These are phyloP conservation scores for Amphipoea oculea DNA, from an alignment of 2,888 invertebrate genomes.

Conservation along the genomic window DNA sequence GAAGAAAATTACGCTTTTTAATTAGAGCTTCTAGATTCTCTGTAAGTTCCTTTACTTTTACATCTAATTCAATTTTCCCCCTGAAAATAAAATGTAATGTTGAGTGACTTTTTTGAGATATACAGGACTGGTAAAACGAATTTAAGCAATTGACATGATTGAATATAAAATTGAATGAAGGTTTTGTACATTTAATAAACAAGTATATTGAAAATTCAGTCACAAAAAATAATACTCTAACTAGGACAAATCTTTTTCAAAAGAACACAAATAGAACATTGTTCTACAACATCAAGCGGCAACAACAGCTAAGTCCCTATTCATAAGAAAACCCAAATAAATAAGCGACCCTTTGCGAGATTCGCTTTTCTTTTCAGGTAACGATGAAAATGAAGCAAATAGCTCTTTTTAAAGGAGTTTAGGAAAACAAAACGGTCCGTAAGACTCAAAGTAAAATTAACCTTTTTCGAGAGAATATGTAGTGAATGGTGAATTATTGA, in stretches of 20 bases:
- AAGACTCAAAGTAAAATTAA: not conserved
- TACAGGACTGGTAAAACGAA: not conserved
- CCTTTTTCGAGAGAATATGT: not conserved
- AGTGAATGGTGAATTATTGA: not conserved
- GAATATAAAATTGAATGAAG: not conserved
- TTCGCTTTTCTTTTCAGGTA: conserved; percentile 25
- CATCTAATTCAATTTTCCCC: conserved; percentile 72
- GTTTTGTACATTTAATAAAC: not conserved
- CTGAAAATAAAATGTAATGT: conserved; percentile 65
- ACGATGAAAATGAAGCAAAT: not conserved
- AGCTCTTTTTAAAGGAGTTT: not conserved
- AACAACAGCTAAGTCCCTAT: not conserved
- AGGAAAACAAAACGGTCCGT: not conserved
- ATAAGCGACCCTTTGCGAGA: conserved; percentile 18
- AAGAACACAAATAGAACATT: not conserved
- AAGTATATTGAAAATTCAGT: not conserved
- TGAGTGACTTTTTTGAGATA: not conserved
- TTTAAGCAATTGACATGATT: no score
- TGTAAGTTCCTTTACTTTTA: conserved; percentile 68
- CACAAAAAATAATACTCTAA: not conserved
- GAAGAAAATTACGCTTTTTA: conserved; percentile 59
- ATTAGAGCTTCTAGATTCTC: conserved; percentile 69
- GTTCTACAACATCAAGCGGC: conserved; percentile 7
- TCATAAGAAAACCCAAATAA: conserved; percentile 15
- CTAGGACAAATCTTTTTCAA: not conserved